Conservation (phyloP, 2,113 vertebrate genomes). For the Felis catus region DNA sequence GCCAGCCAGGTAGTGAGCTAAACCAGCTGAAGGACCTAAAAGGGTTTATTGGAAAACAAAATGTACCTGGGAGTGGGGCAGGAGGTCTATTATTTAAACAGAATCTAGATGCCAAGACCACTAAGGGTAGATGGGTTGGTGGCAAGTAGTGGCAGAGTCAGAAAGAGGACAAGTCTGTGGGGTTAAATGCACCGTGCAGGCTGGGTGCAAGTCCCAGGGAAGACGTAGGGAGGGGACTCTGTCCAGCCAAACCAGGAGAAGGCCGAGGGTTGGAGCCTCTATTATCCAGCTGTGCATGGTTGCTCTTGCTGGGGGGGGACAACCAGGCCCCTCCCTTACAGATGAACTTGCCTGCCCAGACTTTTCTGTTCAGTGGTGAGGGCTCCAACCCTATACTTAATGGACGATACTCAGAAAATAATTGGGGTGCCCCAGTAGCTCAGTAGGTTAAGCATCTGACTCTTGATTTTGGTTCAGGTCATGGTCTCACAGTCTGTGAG, state of each 20-base stretch:
- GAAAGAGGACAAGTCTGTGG: not conserved
- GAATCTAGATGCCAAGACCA: not conserved
- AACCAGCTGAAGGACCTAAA: not conserved
- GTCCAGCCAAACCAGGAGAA: not conserved
- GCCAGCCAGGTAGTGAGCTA: not conserved
- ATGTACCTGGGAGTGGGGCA: not conserved
- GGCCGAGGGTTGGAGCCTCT: not conserved
- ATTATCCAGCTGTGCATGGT: not conserved
- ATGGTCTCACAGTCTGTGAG: too few relatives aligned
- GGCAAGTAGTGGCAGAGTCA: not conserved
- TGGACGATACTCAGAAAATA: not conserved
- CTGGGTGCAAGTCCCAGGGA: not conserved
- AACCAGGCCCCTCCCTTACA: not conserved
- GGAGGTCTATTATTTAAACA: not conserved
- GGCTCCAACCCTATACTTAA: not conserved
- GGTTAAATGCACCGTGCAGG: not conserved
- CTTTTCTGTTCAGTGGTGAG: not conserved
- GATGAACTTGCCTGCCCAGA: not conserved
- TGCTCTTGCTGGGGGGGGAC: not conserved
- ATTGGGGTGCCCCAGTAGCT: too few relatives aligned
- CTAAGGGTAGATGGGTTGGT: not conserved
- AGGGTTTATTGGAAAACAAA: not conserved
- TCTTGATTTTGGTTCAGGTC: too few relatives aligned
- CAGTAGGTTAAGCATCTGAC: too few relatives aligned
- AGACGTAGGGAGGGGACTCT: not conserved